A percentile compares a stretch with the other conserved stretches of the same genome.
Conservation (phyloP, 2,797 vertebrate genomes). For the Xenentodon cancila region DNA sequence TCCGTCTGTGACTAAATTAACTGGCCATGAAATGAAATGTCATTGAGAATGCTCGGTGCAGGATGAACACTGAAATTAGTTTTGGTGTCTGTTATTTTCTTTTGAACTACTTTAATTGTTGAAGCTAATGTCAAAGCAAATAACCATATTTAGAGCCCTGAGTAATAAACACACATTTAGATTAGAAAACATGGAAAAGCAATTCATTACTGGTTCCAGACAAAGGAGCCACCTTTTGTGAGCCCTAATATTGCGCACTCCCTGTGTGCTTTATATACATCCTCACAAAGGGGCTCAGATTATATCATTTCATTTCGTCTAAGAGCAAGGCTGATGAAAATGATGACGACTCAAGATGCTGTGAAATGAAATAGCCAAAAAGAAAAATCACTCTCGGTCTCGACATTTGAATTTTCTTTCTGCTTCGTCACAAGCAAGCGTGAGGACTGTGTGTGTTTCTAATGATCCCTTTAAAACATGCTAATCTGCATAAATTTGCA, state of each 20-base stretch:
- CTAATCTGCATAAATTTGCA: conserved; percentile 77
- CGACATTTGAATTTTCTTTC: conserved; percentile 47
- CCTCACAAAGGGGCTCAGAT: conserved; percentile 17
- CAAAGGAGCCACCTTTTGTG: conserved; percentile 11
- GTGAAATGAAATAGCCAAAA: conserved; percentile 54
- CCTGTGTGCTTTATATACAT: conserved; percentile 14
- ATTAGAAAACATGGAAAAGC: conserved; percentile 1
- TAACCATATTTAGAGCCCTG: conserved; percentile 22
- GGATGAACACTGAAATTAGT: conserved; percentile 62
- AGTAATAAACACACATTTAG: conserved; percentile 28
- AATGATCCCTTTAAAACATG: conserved; percentile 69
- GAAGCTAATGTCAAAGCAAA: conserved; percentile 39
- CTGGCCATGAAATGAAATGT: conserved; percentile 75
- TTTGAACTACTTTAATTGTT: conserved; percentile 35
- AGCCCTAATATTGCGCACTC: neutral
- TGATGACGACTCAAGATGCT: conserved; percentile 56
- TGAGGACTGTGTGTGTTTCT: conserved; percentile 50
- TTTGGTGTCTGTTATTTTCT: conserved; percentile 33
- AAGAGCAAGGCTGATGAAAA: conserved; percentile 16
- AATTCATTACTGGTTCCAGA: conserved; percentile 28
- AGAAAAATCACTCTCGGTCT: conserved; percentile 33
- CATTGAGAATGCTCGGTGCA: conserved; percentile 45
- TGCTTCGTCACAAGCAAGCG: conserved; percentile 31
- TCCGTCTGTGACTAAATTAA: conserved; percentile 68
- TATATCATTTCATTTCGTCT: conserved; percentile 34